phyloP scores from a whole-genome alignment of 2,888 invertebrate species.

The Willowsia nigromaculata region DNA sequence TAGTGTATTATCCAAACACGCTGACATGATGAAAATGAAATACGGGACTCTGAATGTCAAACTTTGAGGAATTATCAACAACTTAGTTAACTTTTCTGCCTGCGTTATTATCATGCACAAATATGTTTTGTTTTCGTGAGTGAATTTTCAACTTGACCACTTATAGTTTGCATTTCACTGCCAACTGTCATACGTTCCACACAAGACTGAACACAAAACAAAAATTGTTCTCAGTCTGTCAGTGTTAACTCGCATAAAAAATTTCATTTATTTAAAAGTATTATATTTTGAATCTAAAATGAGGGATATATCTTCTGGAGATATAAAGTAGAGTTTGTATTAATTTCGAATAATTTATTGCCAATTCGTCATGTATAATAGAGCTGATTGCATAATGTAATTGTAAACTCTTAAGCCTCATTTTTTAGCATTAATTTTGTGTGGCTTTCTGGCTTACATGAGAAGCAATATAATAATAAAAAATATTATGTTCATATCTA shows the following conservation, averaged over 20 bases:
- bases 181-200: background rate
- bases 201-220: too few relatives aligned
- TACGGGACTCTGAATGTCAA: too few relatives aligned
- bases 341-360: background rate
- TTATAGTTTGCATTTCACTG: background rate
- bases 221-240: too few relatives aligned
- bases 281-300: background rate
- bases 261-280: constrained; percentile 14
- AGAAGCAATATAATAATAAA: constrained; percentile 22
- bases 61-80: too few relatives aligned
- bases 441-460: background rate
- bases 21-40: too few relatives aligned
- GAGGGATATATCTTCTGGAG: background rate
- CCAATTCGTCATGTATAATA: background rate
- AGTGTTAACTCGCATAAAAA: background rate
- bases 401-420: background rate
- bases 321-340: background rate
- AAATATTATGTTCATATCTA: constrained; percentile 29
- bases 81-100: too few relatives aligned
- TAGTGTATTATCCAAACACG: too few relatives aligned
- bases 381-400: background rate
- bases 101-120: too few relatives aligned
- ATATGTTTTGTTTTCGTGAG: too few relatives aligned
- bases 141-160: too few relatives aligned
- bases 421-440: background rate